phyloP scores from a whole-genome alignment of 2,113 vertebrate genomes.

The Tor tambroides region DNA sequence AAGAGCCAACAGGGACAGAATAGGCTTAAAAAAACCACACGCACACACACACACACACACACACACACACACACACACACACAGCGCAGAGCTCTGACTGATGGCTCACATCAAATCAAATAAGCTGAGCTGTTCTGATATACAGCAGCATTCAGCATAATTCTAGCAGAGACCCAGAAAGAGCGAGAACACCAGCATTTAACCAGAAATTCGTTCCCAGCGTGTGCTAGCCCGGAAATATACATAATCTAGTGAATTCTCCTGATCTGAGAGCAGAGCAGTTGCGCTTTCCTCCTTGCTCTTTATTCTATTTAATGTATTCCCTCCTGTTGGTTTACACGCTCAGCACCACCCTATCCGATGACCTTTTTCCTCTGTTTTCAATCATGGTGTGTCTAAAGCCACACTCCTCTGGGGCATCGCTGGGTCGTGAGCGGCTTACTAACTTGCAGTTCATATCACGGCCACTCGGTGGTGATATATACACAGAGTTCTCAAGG shows the following conservation, averaged over 20 bases:
- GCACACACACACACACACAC: neutral
- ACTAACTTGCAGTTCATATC: conserved; percentile 16
- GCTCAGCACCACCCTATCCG: conserved; percentile 21
- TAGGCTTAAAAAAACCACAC: neutral
- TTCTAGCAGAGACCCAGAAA: neutral
- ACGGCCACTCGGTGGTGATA: conserved; percentile 55
- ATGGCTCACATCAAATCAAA: conserved; percentile 54
- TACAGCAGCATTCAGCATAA: conserved; percentile 44
- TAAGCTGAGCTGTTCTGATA: conserved; percentile 55
- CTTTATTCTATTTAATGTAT: conserved; percentile 34
- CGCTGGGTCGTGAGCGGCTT: conserved; percentile 24
- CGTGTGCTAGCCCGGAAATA: conserved; percentile 17
- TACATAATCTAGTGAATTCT: neutral
- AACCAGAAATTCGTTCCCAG: neutral
- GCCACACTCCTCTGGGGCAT: conserved; percentile 32
- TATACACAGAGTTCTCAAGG: conserved; percentile 18
- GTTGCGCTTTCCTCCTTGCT: conserved; percentile 13
- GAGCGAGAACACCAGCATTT: conserved; percentile 8
- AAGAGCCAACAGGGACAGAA: conserved; percentile 28
- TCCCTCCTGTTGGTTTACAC: conserved; percentile 33
- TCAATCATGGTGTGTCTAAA: conserved; percentile 39
- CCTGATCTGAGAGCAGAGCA: neutral
- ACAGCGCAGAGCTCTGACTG: conserved; percentile 42
- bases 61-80: neutral
- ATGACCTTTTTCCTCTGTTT: conserved; percentile 45